These are phyloP conservation scores for Archegozetes longisetosus DNA, from an alignment of 1,140 invertebrate genomes.

Conservation along the genomic window DNA sequence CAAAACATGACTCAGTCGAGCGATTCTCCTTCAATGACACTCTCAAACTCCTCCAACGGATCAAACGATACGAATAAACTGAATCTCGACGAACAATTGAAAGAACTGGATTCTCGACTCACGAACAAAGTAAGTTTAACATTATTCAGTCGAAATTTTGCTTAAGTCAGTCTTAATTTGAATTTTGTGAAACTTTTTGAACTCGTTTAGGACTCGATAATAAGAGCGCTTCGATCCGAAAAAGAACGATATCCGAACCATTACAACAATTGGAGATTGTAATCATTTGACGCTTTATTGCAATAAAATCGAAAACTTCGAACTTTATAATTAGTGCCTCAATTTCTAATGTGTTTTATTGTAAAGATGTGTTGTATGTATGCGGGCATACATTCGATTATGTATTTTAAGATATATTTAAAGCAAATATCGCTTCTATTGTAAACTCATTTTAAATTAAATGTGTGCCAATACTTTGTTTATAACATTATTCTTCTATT, in stretches of 20 bases:
- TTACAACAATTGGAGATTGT: conserved; percentile 48
- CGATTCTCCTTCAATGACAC: too few relatives aligned
- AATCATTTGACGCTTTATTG: too few relatives aligned
- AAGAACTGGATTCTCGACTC: conserved; percentile 52
- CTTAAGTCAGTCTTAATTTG: conserved; percentile 13
- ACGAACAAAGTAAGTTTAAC: conserved; percentile 42
- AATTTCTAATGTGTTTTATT: not conserved
- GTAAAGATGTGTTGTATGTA: not conserved
- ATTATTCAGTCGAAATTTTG: conserved; percentile 7
- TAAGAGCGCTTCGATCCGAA: conserved; percentile 57
- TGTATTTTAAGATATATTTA: not conserved
- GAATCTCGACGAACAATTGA: conserved; percentile 59
- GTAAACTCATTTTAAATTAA: not conserved
- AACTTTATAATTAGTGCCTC: too few relatives aligned
- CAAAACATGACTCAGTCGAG: not conserved
- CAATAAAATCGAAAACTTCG: too few relatives aligned
- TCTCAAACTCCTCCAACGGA: not conserved
- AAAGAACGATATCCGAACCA: conserved; percentile 64
- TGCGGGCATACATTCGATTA: not conserved
- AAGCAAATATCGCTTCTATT: not conserved
- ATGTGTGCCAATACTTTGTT: not conserved
- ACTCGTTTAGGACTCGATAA: conserved; percentile 46
- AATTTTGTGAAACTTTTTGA: conserved; percentile 25
- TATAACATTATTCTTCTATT: too few relatives aligned
- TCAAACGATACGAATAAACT: not conserved